Base-by-base conservation (phyloP, 2,797 vertebrate genomes). In the Microtus obscurus region DNA sequence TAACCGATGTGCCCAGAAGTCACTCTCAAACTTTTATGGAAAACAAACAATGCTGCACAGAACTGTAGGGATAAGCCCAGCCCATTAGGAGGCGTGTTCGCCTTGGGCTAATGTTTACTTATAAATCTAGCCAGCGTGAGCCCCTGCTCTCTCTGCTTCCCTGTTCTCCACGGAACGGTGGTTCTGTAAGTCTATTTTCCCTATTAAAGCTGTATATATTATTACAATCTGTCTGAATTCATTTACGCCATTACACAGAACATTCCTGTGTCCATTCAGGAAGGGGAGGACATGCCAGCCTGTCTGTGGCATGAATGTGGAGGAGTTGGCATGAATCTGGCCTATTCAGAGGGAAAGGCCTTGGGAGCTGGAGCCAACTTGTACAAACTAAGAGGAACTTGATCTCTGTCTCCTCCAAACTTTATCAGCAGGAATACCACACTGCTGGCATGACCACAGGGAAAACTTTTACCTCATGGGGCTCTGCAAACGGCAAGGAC, bases 21-120 rank as follows among this genome's bases (percentile, higher is more conserved):
- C 76, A 51, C 82, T 91, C 92, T 88, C 51, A 76, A 90, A 89
- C 37, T 79, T 91, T 94, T 78, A 74, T 73, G 89, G 89, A 95
- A 88, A 63, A 89, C n/a, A 92, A 85, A 91, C 31, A 48, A 65
- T 25, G 56, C 61, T 16, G 4, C 48, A 65, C 0, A 19, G 79
- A 86, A 53, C 45, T 45, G 45, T 45, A 45, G 45, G 45, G 45
- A 45, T 45, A 45, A 8, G 45, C 45, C 45, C 45, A 45, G 45
- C 7, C 45, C 45, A 45, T 45, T 45, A 45, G 45, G 45, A 7
- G 7, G 45, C 45, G 7, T 45, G 45, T 45, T 45, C 45, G 45
- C 45, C 45, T 45, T 7, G 1, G 45, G 45, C 45, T 45, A 45
- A 8, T 45, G 45, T 45, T 45, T 45, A 45, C 45, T 45, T 45